Base-by-base conservation (phyloP, 2,888 invertebrate genomes). In the Yponomeuta malinellus region DNA sequence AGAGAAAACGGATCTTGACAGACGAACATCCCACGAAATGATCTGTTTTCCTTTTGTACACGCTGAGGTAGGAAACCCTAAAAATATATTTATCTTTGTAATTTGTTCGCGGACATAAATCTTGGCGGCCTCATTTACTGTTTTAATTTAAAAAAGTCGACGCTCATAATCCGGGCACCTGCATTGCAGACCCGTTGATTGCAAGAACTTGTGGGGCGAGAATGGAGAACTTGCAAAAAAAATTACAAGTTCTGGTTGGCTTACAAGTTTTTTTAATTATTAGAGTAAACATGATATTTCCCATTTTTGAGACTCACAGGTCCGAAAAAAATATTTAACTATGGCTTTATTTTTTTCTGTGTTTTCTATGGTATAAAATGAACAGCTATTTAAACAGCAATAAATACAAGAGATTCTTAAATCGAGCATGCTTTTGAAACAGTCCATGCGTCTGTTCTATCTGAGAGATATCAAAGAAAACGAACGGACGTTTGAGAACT, bases 101-200 rank as follows among this genome's bases (percentile, higher is more conserved):
- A 43, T 43, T 67, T 43, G 15, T 43, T 43, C 33, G 43, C 33
- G 33, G 10, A 73, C 76, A 79, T 78, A 79, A 82, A 81, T 85
- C 79, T 79, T 76, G 76, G 78, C 76, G 72, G 76, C 78, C 78
- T 82, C 80, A 84, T 86, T 86, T 83, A 79, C 82, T 77, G 82
- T 82, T 83, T 86, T 89, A 87, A 88, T 88, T 87, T 83, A 87
- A 88, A 88, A 86, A 87, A 87, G 81, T 81, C 77, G 79, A 79
- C 79, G 76, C 43, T 81, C 82, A 82, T 88, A 88, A 88, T 88
- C 87, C 87, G 76, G 81, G 81, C 81, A 80, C 83, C 84, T 89
- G 89, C 89, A 88, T 80, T 88, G 88, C 88, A 81, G 89, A 6
- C n/a, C 72, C 2, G 29, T 12, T 59, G 52, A 59, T 59, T 59